phyloP scores from a whole-genome alignment of 2,888 invertebrate species.

The Helobdella robusta region DNA sequence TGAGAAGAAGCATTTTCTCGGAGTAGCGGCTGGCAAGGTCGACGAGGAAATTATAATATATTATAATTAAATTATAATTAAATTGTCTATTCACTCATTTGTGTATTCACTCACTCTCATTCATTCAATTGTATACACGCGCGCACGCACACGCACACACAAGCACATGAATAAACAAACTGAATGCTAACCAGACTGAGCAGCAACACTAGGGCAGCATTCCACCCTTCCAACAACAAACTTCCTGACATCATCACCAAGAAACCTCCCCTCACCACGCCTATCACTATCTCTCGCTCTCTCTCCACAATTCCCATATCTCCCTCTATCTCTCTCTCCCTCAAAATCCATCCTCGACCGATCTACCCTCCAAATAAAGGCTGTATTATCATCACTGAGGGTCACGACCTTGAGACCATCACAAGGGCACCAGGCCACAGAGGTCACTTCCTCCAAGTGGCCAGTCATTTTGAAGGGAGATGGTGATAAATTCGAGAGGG shows the following conservation, averaged over 20 bases:
- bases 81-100: too few relatives aligned
- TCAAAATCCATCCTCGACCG: not conserved
- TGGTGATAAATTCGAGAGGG: conserved; percentile 49
- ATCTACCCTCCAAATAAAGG: conserved; percentile 31
- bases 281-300: not conserved
- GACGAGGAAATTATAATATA: not conserved
- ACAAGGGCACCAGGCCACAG: conserved; percentile 34
- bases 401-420: conserved; percentile 31
- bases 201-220: not conserved
- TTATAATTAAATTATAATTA: not conserved
- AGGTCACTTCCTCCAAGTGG: conserved; percentile 67
- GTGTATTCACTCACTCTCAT: not conserved
- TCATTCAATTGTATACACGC: not conserved
- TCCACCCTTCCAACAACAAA: not conserved
- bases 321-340: not conserved
- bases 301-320: not conserved
- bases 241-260: too few relatives aligned
- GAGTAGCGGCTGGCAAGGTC: not conserved
- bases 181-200: not conserved
- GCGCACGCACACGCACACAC: not conserved
- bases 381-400: conserved; percentile 33
- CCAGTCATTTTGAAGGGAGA: conserved; percentile 65
- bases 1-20: conserved; percentile 20
- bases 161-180: not conserved
- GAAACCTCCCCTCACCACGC: not conserved